Base-by-base conservation (phyloP, 2,113 vertebrate species). In the Pollachius pollachius region DNA sequence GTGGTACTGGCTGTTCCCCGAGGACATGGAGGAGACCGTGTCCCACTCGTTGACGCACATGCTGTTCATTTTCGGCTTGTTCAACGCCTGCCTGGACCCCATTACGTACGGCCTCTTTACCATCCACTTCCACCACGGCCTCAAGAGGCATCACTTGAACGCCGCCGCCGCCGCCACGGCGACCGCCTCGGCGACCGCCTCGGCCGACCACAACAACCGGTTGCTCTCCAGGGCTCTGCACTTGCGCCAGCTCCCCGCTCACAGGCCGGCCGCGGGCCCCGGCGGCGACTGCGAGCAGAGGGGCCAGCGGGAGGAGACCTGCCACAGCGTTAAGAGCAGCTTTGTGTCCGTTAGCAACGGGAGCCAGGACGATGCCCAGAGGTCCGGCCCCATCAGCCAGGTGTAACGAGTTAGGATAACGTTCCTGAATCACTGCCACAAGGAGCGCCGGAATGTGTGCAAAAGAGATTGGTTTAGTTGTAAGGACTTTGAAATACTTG, bases 1-100 rank as follows among this genome's bases (percentile, higher is more conserved):
- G 63, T 94, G 93, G 93, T 94, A 94, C 66, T 94, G 93, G 92
- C 79, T 94, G 54, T 92, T 90, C 21, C 93, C 93, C 1, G 89
- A 92, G 3, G 86, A 87, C 64, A 89, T 94, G 81, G 93, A 93
- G 78, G 89, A 91, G 67, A 93, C 89, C 0, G 90, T 94, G 57
- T 93, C 92, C 1, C 92, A 94, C 64, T 92, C 93, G 0, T 71
- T 93, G 19, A 94, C 91, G 52, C 93, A 94, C 41, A 93, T 94
- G 65, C 83, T 94, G 37, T 94, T 94, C 59, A 92, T 94, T 63
- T 94, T 94, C 70, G 93, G 93, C 21, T 91, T 94, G 11, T 90
- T 93, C 69, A 92, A 92, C 21, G 89, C 92, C 2, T 92, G 92
- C 34, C 78, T 92, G 15, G 92, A 93, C 71, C 93, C 93, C 64